These are phyloP conservation scores for Trachelus tabidus DNA, from an alignment of 2,888 invertebrate species.

Conservation along the genomic window DNA sequence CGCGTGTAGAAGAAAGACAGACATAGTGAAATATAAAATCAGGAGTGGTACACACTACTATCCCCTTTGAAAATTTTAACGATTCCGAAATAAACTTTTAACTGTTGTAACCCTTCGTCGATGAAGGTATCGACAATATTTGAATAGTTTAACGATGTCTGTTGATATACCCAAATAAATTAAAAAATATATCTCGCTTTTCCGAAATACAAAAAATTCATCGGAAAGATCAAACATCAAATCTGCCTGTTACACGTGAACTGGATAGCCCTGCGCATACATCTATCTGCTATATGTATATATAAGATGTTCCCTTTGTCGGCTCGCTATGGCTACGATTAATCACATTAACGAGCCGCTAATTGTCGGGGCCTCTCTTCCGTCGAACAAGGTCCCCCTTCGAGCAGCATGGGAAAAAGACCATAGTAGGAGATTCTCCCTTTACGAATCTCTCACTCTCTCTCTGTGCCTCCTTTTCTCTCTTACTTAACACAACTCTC, in stretches of 20 bases:
- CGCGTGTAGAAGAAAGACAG: neutral
- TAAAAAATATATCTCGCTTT: no score
- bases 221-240: neutral
- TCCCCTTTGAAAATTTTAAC: neutral
- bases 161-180: no score
- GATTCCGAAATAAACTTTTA: neutral
- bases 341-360: slow-evolving; percentile 33
- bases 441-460: slow-evolving; percentile 8
- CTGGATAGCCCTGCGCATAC: neutral
- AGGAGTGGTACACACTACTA: neutral
- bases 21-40: neutral
- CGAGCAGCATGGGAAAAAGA: slow-evolving; percentile 2
- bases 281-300: neutral
- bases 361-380: slow-evolving; percentile 29
- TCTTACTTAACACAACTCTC: no score
- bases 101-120: neutral
- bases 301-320: slow-evolving; percentile 20
- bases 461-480: neutral
- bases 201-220: no score
- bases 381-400: slow-evolving; percentile 3
- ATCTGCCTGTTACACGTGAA: neutral
- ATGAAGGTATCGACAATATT: neutral
- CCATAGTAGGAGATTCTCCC: neutral
- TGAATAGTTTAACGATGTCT: neutral
- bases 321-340: slow-evolving; percentile 24